These are phyloP conservation scores for Synodontis membranacea DNA, from an alignment of 2,113 vertebrate genomes.

Conservation along the genomic window DNA sequence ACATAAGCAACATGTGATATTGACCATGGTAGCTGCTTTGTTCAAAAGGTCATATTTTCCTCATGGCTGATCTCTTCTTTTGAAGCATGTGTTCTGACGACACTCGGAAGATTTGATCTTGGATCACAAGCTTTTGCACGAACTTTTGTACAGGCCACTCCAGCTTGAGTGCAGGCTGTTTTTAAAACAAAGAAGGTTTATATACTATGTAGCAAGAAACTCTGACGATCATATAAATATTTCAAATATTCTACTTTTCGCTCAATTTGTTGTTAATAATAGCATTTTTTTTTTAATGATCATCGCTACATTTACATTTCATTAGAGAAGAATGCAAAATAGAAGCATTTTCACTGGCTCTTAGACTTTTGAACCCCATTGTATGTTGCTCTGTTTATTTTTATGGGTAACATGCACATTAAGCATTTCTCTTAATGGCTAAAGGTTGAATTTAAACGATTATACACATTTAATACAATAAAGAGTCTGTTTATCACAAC, in stretches of 20 bases:
- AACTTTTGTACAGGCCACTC: too few species aligned
- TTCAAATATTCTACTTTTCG: not conserved
- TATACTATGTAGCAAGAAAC: not conserved
- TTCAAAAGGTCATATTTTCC: not conserved
- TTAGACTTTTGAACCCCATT: not conserved
- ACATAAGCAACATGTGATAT: not conserved
- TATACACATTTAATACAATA: not conserved
- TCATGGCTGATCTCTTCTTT: too few species aligned
- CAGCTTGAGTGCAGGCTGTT: not conserved
- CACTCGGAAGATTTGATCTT: not conserved
- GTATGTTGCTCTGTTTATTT: not conserved
- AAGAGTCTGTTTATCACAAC: not conserved
- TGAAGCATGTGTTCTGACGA: too few species aligned
- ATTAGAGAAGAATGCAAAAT: not conserved
- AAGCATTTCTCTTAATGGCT: not conserved
- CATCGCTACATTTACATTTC: not conserved
- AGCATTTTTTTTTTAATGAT: not conserved
- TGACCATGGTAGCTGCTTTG: not conserved
- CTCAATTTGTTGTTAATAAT: not conserved
- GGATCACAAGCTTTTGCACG: not conserved
- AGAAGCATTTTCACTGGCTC: not conserved
- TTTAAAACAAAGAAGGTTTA: not conserved
- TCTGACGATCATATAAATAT: not conserved
- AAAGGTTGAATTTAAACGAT: not conserved
- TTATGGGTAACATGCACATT: not conserved